Evolutionary conservation across 2,113 vertebrate genomes (phyloP), one percentile per base, ranked within the genome.

Genomic region (Setophaga petechia): DNA sequence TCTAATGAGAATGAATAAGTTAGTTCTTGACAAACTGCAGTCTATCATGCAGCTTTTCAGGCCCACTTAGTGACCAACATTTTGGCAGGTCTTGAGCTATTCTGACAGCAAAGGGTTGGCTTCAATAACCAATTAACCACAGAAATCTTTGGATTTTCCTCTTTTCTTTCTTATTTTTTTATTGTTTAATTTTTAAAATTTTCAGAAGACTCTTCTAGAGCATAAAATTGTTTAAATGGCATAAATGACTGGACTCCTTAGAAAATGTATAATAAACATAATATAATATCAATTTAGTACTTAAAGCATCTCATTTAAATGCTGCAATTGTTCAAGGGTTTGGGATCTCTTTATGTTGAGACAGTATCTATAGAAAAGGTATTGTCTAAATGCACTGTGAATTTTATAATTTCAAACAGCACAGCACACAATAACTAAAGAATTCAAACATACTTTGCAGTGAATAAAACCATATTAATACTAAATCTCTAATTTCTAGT

Each of bases 91-190:
- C 24, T 52, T 87, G 41, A 82, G 44, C 31, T 92, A 30, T 73
- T n/a, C 63, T 84, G 65, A 41, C 30, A 89, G 39, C 35, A 87
- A 69, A 94, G 17, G 7, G 8, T 74, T 94, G 87, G 4, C 51
- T 11, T 89, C 57, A 78, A 63, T 92, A 80, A 66, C 2, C 8
- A 80, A 59, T 46, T 41, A 23, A 62, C 30, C 62, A 9, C 8
- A 3, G 35, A 63, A 67, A 27, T 44, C 1, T 80, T 43, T 74
- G 33, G 15, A 35, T 30, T 85, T 85, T 39, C 67, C 17, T 10
- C 2, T 27, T 43, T 57, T 8, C 2, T 3, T 21, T 2, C 17
- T 44, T 19, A 37, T 22, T 1, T 17, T 33, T 49, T 5, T 6
- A 14, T 52, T 16, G 4, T 31, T 65, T 35, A 25, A 35, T 37